Evolutionary conservation across 2,113 vertebrate genomes (phyloP), one percentile per base, ranked within the genome.

Genomic region (Scalopus aquaticus): DNA sequence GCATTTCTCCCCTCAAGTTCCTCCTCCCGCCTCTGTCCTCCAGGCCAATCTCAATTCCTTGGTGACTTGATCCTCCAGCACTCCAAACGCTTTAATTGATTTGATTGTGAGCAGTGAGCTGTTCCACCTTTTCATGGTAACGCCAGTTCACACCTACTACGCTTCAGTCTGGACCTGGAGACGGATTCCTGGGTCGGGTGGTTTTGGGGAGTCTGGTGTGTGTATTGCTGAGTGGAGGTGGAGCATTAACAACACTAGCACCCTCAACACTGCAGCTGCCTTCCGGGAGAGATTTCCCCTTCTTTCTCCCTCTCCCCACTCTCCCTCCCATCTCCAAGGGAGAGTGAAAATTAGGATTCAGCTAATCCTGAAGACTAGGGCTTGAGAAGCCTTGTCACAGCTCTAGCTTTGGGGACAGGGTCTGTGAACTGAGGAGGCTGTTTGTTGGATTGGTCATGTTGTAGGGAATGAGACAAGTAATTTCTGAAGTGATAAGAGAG

Each of bases 401-500:
- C 28, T 67, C 70, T 85, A 26, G 64, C 83, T 93, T 78, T 78
- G 49, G 70, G 35, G 77, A 80, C 64, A 79, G 64, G 28, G 12
- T 11, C 73, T 80, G 11, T 46, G 90, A 54, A 69, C 65, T 0
- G 13, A 92, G 81, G 28, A 42, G 54, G 54, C 30, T 17, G 13
- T 28, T 58, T 51, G 56, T 76, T 72, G 95, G 42, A 7, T 16
- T 39, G 85, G 60, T 35, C 81, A 56, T 35, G 51, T 77, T 89
- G 81, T 82, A 20, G 46, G 79, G 46, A 62, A 78, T 1, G 32
- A 95, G 76, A 92, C 28, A 76, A 49, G 35, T 93, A 19, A 77
- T 92, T 95, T 78, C 81, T 70, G 73, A 90, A 54, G 65, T 6
- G 46, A 58, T 64, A 51, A 92, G 88, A 93, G 35, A 35, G 54